A percentile compares a stretch with the other conserved stretches of the same genome.
Conservation (phyloP, 2,888 invertebrate genomes). For the Taphrorychus bicolor region DNA sequence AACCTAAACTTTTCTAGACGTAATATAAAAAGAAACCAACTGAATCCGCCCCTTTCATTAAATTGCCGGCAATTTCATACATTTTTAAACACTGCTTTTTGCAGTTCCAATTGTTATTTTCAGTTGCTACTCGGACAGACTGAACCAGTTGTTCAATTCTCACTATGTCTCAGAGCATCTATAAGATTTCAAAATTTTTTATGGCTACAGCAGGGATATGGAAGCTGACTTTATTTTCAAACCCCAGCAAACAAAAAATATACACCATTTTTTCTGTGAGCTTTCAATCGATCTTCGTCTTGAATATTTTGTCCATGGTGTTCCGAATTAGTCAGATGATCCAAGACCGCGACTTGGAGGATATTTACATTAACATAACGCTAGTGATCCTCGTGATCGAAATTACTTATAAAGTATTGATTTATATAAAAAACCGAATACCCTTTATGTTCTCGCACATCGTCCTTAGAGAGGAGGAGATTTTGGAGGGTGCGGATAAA, state of each 20-base stretch:
- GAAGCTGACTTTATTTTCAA: conserved; percentile 9
- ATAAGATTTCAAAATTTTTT: conserved; percentile 19
- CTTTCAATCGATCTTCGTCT: background rate
- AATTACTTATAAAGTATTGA: conserved; percentile 23
- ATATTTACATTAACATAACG: conserved; percentile 10
- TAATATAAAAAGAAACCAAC: background rate
- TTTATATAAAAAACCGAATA: conserved; percentile 27
- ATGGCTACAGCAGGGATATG: conserved; percentile 22
- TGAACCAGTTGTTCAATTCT: background rate
- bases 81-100: too few species aligned
- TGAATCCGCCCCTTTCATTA: background rate
- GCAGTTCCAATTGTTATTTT: too few species aligned
- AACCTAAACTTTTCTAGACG: background rate
- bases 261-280: conserved; percentile 5
- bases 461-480: conserved; percentile 2
- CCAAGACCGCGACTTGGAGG: background rate
- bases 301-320: conserved; percentile 9
- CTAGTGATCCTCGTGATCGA: conserved; percentile 22
- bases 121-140: too few species aligned
- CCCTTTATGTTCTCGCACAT: conserved; percentile 7
- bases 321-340: conserved; percentile 6
- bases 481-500: background rate
- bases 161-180: conserved; percentile 15
- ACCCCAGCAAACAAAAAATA: background rate
- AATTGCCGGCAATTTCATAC: too few species aligned